Percentiles rank a stretch among this genome's conserved stretches.
Evolutionary conservation across 2,797 vertebrate genomes (phyloP).

Genomic region (Hyperoplus immaculatus): DNA sequence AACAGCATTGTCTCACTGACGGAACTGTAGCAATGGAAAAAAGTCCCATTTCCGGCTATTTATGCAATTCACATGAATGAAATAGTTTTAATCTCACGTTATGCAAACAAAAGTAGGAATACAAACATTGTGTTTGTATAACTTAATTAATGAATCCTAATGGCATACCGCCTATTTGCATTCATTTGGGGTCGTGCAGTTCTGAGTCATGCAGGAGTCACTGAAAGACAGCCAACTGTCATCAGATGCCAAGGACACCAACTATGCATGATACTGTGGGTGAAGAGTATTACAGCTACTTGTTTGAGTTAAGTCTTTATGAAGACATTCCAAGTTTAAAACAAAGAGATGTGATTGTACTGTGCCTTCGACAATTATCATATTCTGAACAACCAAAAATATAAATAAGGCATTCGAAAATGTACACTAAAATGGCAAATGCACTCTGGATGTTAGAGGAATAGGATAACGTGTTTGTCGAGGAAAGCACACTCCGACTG

Average conservation of each 20-base stretch:
- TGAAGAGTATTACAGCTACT: background rate
- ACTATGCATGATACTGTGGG: too few relatives aligned
- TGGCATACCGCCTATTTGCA: background rate
- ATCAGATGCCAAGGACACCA: slow-evolving; percentile 10
- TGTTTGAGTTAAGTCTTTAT: background rate
- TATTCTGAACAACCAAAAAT: background rate
- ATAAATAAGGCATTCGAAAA: background rate
- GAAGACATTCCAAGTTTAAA: background rate
- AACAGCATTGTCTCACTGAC: background rate
- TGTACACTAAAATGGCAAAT: background rate
- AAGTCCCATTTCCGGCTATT: background rate
- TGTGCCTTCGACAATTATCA: background rate
- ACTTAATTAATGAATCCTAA: background rate
- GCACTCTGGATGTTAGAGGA: background rate
- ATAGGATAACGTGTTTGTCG: background rate
- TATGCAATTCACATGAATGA: background rate
- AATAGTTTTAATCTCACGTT: background rate
- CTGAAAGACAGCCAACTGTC: slow-evolving; percentile 10
- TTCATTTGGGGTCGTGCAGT: background rate
- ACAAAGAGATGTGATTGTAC: background rate
- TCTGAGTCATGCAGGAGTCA: background rate
- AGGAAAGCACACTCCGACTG: slow-evolving; percentile 7
- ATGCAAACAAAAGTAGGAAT: background rate
- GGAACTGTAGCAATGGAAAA: background rate
- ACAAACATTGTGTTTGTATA: background rate